A percentile compares a stretch with the other conserved stretches of the same genome.
phyloP scores from a whole-genome alignment of 2,113 vertebrate genomes.

The Gobiocypris rarus region DNA sequence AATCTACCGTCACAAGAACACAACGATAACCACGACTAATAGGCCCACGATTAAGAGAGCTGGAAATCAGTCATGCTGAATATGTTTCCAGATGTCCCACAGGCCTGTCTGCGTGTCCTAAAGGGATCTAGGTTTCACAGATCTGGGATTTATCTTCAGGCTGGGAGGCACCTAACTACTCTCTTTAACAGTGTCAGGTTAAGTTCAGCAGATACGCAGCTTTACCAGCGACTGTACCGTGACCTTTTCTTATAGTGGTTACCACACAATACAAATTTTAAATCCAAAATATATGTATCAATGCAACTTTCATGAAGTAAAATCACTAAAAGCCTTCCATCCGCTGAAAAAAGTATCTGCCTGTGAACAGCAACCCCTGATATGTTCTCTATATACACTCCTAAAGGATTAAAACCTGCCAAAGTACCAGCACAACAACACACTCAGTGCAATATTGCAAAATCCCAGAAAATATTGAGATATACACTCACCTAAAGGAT shows the following conservation, averaged over 20 bases:
- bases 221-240: neutral
- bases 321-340: too few relatives aligned
- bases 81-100: conserved; percentile 13
- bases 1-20: neutral
- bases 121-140: neutral
- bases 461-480: too few relatives aligned
- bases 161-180: neutral
- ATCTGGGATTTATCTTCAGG: neutral
- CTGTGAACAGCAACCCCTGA: too few relatives aligned
- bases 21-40: neutral
- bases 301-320: too few relatives aligned
- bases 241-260: neutral
- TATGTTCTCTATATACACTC: too few relatives aligned
- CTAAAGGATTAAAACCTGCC: too few relatives aligned
- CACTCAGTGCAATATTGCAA: too few relatives aligned
- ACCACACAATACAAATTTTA: too few relatives aligned
- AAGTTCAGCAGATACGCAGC: neutral
- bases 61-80: neutral
- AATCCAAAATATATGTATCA: too few relatives aligned
- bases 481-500: too few relatives aligned
- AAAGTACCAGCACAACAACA: too few relatives aligned
- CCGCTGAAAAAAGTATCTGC: too few relatives aligned
- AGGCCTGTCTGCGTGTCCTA: neutral
- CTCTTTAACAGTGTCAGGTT: neutral
- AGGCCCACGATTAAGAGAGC: neutral